Evolutionary conservation across 1,140 invertebrate species (phyloP).

Genomic region (Lepeophtheirus salmonis): DNA sequence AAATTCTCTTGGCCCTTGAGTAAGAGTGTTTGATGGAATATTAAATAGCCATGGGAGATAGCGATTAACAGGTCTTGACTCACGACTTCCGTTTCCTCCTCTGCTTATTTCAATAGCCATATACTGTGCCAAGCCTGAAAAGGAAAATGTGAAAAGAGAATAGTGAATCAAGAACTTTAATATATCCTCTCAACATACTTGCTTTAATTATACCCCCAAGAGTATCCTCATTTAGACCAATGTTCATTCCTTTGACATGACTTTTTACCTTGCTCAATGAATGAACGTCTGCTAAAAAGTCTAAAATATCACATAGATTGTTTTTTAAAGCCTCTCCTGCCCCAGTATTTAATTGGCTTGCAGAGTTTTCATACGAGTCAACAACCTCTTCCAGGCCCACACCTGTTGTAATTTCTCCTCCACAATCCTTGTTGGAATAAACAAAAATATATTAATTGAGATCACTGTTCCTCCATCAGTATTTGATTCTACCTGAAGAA

Average conservation of each 20-base stretch:
- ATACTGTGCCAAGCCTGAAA: conserved; percentile 72
- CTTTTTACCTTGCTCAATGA: conserved; percentile 88
- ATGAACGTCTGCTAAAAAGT: conserved; percentile 89
- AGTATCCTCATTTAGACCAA: conserved; percentile 42
- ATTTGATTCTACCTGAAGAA: conserved; percentile 48
- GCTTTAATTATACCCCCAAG: conserved; percentile 85
- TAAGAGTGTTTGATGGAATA: conserved; percentile 46
- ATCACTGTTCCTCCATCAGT: no score
- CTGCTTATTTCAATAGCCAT: conserved; percentile 76
- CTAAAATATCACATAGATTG: conserved; percentile 77
- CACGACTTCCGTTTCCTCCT: conserved; percentile 41
- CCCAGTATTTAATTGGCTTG: conserved; percentile 45
- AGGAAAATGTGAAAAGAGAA: no score
- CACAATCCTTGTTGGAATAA: neutral
- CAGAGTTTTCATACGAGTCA: neutral
- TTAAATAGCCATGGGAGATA: conserved; percentile 84
- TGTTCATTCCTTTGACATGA: conserved; percentile 28
- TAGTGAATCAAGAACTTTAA: neutral
- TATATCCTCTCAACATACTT: neutral
- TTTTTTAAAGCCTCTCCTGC: conserved; percentile 78
- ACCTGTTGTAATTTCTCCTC: neutral
- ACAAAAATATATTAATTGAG: no score
- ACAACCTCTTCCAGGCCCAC: neutral
- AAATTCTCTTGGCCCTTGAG: conserved; percentile 64
- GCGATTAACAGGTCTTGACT: conserved; percentile 57